Evolutionary conservation across 2,797 vertebrate genomes (phyloP), one percentile per base, ranked within the genome.

Genomic region (Centropyge bicolor): DNA sequence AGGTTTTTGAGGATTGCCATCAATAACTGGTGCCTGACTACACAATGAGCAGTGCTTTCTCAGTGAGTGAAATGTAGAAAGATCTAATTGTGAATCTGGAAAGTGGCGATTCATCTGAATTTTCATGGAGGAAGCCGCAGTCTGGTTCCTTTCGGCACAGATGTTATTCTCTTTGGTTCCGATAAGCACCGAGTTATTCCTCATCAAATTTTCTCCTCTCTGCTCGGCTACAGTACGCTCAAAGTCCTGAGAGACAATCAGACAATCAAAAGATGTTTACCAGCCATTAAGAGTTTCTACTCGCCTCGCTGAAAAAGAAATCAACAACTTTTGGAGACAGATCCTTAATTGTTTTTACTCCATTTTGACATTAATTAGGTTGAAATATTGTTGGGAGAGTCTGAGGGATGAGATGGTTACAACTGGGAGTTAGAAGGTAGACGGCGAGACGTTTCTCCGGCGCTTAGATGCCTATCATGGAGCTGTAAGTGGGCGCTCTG

Each of bases 281-380:
- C 80, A 83, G 68, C 70, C 78, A 86, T 83, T 82, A 85, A 52
- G 74, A 80, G 19, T 35, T 22, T 72, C 59, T 72, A 27, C 56
- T 62, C 3, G 59, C 65, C 67, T 86, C 62, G 7, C 60, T 65
- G 52, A 40, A 62, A 27, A 74, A 83, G 63, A 71, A 88, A 80
- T 70, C 61, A 75, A 71, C 76, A 79, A 74, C 77, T 81, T 74
- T 71, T n/a, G 38, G 59, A 67, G 68, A 85, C 38, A 41, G 65
- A 80, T 82, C 66, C 57, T 71, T 88, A 84, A 89, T 88, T 87
- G 56, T 88, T 86, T 84, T 85, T 67, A 74, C 70, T 74, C 45
- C 9, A 48, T 85, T 86, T 84, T 88, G 87, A 91, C 89, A 85
- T 88, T 88, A 91, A 91, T 92, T 90, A 87, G 84, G 74, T 52